phyloP scores from a whole-genome alignment of 2,797 vertebrate species.

The Xiphophorus birchmanni region DNA sequence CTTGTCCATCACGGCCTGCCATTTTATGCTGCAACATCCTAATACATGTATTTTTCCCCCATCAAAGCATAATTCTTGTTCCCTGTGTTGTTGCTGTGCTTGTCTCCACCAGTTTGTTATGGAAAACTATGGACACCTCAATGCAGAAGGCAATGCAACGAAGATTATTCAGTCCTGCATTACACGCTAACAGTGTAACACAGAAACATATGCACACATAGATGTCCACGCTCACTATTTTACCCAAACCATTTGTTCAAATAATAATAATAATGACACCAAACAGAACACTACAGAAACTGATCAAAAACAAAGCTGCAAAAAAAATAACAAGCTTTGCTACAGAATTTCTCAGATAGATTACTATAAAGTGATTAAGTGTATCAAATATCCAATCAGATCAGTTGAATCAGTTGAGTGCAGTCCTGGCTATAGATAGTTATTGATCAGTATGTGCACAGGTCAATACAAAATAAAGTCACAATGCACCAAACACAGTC shows the following conservation, averaged over 20 bases:
- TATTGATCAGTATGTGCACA: conserved; percentile 83
- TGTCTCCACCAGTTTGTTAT: conserved; percentile 45
- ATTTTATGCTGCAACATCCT: conserved; percentile 21
- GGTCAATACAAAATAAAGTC: conserved; percentile 82
- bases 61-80: conserved; percentile 7
- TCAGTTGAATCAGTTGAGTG: conserved; percentile 65
- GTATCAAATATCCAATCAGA: conserved; percentile 72
- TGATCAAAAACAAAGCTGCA: conserved; percentile 81
- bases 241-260: conserved; percentile 70
- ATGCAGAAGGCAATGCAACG: conserved; percentile 57
- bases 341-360: conserved; percentile 68
- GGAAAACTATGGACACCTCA: conserved; percentile 48
- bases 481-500: conserved; percentile 86
- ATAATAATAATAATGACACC: conserved; percentile 77
- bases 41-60: conserved; percentile 5
- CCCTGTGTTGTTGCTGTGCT: conserved; percentile 37
- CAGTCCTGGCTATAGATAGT: conserved; percentile 76
- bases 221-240: conserved; percentile 66
- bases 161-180: conserved; percentile 56
- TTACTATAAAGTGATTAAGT: conserved; percentile 59
- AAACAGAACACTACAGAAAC: conserved; percentile 80
- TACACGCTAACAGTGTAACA: conserved; percentile 73
- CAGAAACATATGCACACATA: conserved; percentile 70
- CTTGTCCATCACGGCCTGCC: conserved; percentile 32
- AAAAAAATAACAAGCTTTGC: conserved; percentile 61